Evolutionary conservation across 2,888 invertebrate genomes (phyloP).

Genomic region (Eupithecia inturbata): DNA sequence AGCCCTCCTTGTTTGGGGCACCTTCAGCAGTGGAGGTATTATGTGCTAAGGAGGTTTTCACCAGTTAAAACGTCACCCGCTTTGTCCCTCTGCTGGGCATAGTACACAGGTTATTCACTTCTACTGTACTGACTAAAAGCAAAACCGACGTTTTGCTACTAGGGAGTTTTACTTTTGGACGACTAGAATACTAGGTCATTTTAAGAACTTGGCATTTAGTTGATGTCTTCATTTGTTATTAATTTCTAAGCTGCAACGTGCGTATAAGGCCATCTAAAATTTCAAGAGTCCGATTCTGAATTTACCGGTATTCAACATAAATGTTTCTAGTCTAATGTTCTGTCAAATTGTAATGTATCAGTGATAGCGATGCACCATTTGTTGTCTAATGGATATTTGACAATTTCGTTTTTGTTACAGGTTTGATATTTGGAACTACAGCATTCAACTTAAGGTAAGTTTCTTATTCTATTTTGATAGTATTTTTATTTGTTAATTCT

Average conservation of each 20-base stretch:
- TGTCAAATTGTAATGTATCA: conserved; percentile 79
- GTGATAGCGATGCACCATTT: conserved; percentile 60
- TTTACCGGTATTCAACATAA: conserved; percentile 16
- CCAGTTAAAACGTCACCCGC: too few species aligned
- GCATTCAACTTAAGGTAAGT: conserved; percentile 35
- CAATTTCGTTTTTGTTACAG: conserved; percentile 63
- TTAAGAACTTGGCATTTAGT: too few species aligned
- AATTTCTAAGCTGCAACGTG: neutral
- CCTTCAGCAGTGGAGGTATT: too few species aligned
- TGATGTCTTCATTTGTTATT: too few species aligned
- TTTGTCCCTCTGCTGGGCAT: neutral
- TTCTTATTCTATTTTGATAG: neutral
- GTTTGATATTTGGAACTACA: conserved; percentile 44
- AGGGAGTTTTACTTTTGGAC: too few species aligned
- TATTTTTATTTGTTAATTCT: neutral
- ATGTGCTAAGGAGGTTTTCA: neutral
- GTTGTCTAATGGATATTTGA: conserved; percentile 54
- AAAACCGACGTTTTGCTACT: too few species aligned
- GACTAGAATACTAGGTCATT: too few species aligned
- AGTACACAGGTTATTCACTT: too few species aligned
- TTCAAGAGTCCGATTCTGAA: neutral
- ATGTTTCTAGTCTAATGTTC: conserved; percentile 72
- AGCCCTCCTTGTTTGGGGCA: neutral
- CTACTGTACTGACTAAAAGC: too few species aligned
- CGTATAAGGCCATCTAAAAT: neutral